Percentiles rank a stretch among this genome's conserved stretches.
These are phyloP conservation scores for Gila orcuttii DNA, from an alignment of 2,113 vertebrate genomes.

Conservation along the genomic window DNA sequence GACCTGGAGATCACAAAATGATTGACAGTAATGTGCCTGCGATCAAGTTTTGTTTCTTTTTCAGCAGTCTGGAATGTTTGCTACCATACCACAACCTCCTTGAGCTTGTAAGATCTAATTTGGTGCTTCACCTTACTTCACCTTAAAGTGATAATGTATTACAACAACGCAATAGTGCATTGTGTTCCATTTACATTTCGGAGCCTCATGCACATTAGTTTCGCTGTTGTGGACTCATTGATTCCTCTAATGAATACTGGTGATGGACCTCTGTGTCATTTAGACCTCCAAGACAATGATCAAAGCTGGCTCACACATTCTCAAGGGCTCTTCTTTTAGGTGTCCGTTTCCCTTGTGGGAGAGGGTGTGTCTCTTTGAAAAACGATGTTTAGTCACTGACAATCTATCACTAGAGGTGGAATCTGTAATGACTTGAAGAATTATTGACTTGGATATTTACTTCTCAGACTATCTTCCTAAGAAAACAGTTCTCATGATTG, in stretches of 20 bases:
- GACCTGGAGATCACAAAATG: slow-evolving; percentile 2
- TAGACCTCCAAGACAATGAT: neutral
- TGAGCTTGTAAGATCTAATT: slow-evolving; percentile 4
- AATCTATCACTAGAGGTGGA: slow-evolving; percentile 20
- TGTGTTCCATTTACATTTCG: neutral
- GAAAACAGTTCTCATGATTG: slow-evolving; percentile 22
- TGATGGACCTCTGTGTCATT: neutral
- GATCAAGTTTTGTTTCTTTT: slow-evolving; percentile 7
- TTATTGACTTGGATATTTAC: neutral
- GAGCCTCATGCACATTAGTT: neutral
- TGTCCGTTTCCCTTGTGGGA: slow-evolving; percentile 15
- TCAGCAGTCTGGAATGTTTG: neutral
- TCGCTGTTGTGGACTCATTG: slow-evolving; percentile 24
- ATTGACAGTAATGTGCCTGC: neutral
- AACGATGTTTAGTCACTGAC: slow-evolving; percentile 30
- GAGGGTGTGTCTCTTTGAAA: slow-evolving; percentile 4
- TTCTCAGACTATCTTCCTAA: slow-evolving; percentile 7
- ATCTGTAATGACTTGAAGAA: slow-evolving; percentile 21
- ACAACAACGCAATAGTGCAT: slow-evolving; percentile 41
- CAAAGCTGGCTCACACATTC: slow-evolving; percentile 31
- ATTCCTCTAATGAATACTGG: neutral
- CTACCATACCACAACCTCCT: neutral
- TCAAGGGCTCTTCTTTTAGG: slow-evolving; percentile 44
- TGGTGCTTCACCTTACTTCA: slow-evolving; percentile 29
- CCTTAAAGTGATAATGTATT: slow-evolving; percentile 41